These are phyloP conservation scores for Grammomys dolichurus DNA, from an alignment of 2,113 vertebrate species.

Conservation along the genomic window DNA sequence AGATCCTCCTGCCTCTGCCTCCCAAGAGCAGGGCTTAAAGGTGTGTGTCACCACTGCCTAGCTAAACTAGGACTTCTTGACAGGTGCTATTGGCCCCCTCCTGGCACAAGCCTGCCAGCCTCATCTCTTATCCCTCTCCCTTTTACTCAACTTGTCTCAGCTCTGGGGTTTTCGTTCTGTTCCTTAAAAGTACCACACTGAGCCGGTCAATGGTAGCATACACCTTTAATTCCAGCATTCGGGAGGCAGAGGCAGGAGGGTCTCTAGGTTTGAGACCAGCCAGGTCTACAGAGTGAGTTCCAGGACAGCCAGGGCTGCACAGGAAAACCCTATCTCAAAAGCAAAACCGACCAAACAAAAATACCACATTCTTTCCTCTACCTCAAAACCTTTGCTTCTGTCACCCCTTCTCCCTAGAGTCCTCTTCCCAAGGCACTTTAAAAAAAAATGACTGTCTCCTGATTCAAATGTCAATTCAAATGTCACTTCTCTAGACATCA, in stretches of 20 bases:
- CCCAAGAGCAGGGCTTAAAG: not conserved
- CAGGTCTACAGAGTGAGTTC: too few relatives aligned
- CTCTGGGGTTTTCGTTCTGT: not conserved
- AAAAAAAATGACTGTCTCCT: not conserved
- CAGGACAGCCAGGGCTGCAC: too few relatives aligned
- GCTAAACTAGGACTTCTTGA: not conserved
- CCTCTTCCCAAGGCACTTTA: not conserved
- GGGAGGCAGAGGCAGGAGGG: too few relatives aligned
- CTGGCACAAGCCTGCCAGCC: not conserved
- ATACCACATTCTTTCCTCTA: not conserved
- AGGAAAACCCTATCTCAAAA: too few relatives aligned
- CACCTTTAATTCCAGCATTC: too few relatives aligned
- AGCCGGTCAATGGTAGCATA: too few relatives aligned
- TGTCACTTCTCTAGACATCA: constrained; percentile 11
- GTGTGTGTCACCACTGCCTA: not conserved
- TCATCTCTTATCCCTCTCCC: not conserved
- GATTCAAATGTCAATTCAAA: not conserved
- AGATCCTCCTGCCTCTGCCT: not conserved
- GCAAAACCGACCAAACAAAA: not conserved
- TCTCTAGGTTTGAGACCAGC: too few relatives aligned
- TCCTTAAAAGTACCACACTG: not conserved
- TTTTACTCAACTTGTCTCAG: not conserved
- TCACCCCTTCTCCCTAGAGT: not conserved
- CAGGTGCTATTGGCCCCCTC: not conserved
- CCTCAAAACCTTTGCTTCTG: not conserved